Evolutionary conservation across 2,113 vertebrate genomes (phyloP).

Genomic region (Phyllostomus discolor): DNA sequence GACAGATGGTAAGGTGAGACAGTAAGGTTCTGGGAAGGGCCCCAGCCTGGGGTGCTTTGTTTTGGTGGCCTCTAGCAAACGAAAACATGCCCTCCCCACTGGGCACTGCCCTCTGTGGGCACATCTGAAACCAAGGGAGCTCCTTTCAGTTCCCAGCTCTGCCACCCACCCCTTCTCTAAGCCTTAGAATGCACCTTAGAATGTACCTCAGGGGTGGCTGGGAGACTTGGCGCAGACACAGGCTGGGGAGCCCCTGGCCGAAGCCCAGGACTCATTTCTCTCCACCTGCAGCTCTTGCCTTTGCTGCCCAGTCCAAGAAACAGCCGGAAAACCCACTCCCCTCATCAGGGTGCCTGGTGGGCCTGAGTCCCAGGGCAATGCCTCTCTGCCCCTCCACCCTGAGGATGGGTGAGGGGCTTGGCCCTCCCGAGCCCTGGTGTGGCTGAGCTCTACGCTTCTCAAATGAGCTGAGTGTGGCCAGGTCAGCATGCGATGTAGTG

Average conservation of each 20-base stretch:
- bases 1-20: background rate
- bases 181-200: background rate
- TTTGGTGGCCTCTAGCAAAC: too few relatives aligned
- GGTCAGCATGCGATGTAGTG: fast-evolving
- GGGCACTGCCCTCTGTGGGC: background rate
- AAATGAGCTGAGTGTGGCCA: fast-evolving
- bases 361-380: background rate
- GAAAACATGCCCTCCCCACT: too few relatives aligned
- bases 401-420: background rate
- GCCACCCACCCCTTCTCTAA: background rate
- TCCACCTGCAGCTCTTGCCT: background rate
- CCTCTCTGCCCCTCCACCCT: background rate
- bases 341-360: background rate
- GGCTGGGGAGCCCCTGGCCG: too few relatives aligned
- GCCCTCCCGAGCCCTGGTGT: background rate
- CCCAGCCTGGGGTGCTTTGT: background rate
- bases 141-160: background rate
- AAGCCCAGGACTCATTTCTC: background rate
- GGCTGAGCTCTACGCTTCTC: background rate
- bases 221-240: too few relatives aligned
- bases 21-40: background rate
- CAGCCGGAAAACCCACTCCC: background rate
- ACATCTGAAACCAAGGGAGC: too few relatives aligned
- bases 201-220: background rate
- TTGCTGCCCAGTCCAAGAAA: background rate